A percentile compares a stretch with the other conserved stretches of the same genome.
Evolutionary conservation across 1,140 invertebrate genomes (phyloP).

Genomic region (Leptinotarsa defecta): DNA sequence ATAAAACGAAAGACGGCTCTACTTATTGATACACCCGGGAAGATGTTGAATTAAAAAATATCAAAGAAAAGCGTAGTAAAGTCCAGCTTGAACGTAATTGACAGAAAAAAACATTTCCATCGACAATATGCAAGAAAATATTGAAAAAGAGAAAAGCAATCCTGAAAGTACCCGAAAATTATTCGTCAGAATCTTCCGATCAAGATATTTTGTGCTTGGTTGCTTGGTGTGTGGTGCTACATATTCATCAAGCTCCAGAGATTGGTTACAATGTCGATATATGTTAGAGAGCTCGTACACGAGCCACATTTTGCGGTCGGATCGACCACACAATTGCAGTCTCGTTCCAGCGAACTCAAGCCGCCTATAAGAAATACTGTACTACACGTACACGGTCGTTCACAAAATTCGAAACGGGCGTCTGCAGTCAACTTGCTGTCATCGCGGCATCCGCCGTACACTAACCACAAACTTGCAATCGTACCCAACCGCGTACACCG

Average conservation of each 20-base stretch:
- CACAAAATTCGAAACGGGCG: too few species aligned
- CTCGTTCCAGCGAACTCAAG: too few species aligned
- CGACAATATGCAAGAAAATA: background rate
- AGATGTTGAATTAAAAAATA: background rate
- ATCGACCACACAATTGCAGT: too few species aligned
- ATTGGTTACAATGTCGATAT: background rate
- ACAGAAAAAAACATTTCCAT: background rate
- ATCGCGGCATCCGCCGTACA: too few species aligned
- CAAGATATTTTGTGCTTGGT: background rate
- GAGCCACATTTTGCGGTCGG: too few species aligned
- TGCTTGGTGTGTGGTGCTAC: background rate
- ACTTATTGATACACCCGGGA: background rate
- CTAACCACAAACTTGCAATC: too few species aligned
- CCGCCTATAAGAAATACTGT: too few species aligned
- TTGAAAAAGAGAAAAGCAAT: background rate
- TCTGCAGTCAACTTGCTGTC: too few species aligned
- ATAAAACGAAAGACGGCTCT: background rate
- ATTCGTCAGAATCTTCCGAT: background rate
- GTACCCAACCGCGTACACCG: too few species aligned
- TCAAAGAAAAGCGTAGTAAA: background rate
- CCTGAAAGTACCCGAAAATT: background rate
- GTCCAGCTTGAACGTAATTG: background rate
- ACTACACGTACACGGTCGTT: too few species aligned
- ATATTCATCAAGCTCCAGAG: background rate
- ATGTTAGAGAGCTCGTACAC: too few species aligned